Percentiles rank a stretch among this genome's conserved stretches.
Evolutionary conservation across 2,888 invertebrate genomes (phyloP).

Genomic region (Gasteruption jaculator): DNA sequence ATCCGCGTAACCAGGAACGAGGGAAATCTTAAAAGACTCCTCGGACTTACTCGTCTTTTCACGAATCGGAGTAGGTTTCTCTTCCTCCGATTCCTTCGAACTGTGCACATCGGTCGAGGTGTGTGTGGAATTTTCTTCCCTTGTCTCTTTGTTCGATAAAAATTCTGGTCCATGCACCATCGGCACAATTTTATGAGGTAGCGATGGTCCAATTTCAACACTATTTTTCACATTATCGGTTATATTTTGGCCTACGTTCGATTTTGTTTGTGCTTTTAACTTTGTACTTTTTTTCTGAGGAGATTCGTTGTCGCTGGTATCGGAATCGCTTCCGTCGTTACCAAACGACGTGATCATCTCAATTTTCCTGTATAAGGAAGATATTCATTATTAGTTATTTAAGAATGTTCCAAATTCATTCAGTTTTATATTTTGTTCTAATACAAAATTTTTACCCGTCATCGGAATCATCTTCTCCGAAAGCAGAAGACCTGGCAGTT

Average conservation of each 20-base stretch:
- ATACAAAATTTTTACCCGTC: slow-evolving; percentile 50
- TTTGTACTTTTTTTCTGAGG: slow-evolving; percentile 19
- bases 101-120: slow-evolving; percentile 1
- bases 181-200: slow-evolving; percentile 25
- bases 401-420: slow-evolving; percentile 25
- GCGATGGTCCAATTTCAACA: slow-evolving; percentile 27
- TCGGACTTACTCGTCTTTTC: slow-evolving; percentile 11
- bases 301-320: slow-evolving; percentile 34
- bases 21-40: slow-evolving; percentile 41
- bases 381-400: slow-evolving; percentile 40
- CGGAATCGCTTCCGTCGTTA: slow-evolving; percentile 52
- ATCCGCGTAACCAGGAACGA: slow-evolving; percentile 58
- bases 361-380: slow-evolving; percentile 51
- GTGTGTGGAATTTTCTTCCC: slow-evolving; percentile 15
- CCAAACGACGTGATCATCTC: slow-evolving; percentile 59
- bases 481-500: slow-evolving; percentile 27
- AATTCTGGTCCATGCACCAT: slow-evolving; percentile 32
- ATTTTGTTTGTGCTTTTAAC: slow-evolving; percentile 13
- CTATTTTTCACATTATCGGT: slow-evolving; percentile 16
- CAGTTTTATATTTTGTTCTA: slow-evolving; percentile 11
- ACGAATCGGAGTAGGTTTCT: too few species aligned
- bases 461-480: slow-evolving; percentile 49
- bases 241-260: too few species aligned
- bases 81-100: slow-evolving; percentile 14
- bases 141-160: too few species aligned